Evolutionary conservation across 2,113 vertebrate species (phyloP), one percentile per base, ranked within the genome.

Genomic region (Rhagologus leucostigma): DNA sequence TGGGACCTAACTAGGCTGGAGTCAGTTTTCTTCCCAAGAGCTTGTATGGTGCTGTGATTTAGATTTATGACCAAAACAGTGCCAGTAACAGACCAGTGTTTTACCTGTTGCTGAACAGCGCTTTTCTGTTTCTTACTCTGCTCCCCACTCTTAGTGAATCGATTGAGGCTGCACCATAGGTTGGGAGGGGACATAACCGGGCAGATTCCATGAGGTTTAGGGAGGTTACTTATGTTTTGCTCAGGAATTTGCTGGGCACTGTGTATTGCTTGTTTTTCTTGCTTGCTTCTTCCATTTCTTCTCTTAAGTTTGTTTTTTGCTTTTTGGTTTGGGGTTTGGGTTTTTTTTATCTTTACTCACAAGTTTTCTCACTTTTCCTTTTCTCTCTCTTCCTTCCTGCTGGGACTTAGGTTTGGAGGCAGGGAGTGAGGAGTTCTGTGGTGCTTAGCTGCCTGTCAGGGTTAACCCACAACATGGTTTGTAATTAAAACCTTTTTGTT

Each of bases 381-480:
- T 87, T 73, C 26, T 65, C 9, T 50, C 63, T 18, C 10, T 20
- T 59, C 27, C 20, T 42, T 63, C 29, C 49, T 13, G 7, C 6
- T n/a, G 33, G 30, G 10, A 76, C 13, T 4, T 70, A 13, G 7
- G 5, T 75, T 32, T 71, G 14, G 9, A 87, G 11, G 24, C 7
- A 93, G 22, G 19, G 22, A 78, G 15, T 19, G 35, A 78, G 41
- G 2, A 13, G 10, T 39, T 79, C 21, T 64, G 18, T 79, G 52
- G 21, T 64, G 5, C 8, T 55, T 47, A 39, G 6, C 13, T 79
- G 18, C 44, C 27, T 39, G 6, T 10, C 0, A 0, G 24, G 3
- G 16, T 59, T 92, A 83, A 76, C 24, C 16, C 27, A 53, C 30
- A 46, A 30, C 6, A 82, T 39, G 17, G 8, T 30, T 84, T 84